Percentiles rank a stretch among this genome's conserved stretches.
Evolutionary conservation across 2,888 invertebrate species (phyloP).

Genomic region (Cephus pulcher): DNA sequence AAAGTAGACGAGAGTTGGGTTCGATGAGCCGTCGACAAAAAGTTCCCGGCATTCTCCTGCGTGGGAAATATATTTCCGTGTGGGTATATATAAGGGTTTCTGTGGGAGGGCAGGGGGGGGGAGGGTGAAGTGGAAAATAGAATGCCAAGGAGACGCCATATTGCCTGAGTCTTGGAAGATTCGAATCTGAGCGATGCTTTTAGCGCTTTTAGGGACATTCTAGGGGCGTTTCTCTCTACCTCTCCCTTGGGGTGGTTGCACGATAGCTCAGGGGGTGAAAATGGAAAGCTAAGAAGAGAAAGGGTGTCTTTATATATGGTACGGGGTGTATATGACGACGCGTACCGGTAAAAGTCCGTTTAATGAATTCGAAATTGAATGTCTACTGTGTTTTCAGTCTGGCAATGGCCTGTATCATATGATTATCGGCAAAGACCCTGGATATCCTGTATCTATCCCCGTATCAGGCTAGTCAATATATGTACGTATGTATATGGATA

Average conservation of each 20-base stretch:
- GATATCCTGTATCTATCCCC: background rate
- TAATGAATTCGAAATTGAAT: constrained; percentile 6
- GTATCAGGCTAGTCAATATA: background rate
- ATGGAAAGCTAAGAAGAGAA: background rate
- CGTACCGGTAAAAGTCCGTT: background rate
- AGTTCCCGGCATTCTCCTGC: background rate
- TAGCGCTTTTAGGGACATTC: constrained; percentile 7
- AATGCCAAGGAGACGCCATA: constrained; percentile 2
- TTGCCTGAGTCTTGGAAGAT: background rate
- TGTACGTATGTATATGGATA: background rate
- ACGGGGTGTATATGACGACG: background rate
- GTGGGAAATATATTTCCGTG: background rate
- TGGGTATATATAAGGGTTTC: background rate
- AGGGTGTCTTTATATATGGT: background rate
- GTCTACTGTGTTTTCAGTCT: background rate
- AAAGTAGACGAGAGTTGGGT: background rate
- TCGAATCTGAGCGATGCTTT: constrained; percentile 4
- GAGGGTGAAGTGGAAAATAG: background rate
- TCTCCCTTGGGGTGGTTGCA: background rate
- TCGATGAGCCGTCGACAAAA: background rate
- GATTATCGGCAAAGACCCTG: background rate
- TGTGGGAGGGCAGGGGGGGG: background rate
- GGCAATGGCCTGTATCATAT: background rate
- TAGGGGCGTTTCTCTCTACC: background rate
- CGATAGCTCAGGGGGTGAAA: background rate